Conservation (phyloP, 2,113 vertebrate genomes). For the Prunella fulvescens region DNA sequence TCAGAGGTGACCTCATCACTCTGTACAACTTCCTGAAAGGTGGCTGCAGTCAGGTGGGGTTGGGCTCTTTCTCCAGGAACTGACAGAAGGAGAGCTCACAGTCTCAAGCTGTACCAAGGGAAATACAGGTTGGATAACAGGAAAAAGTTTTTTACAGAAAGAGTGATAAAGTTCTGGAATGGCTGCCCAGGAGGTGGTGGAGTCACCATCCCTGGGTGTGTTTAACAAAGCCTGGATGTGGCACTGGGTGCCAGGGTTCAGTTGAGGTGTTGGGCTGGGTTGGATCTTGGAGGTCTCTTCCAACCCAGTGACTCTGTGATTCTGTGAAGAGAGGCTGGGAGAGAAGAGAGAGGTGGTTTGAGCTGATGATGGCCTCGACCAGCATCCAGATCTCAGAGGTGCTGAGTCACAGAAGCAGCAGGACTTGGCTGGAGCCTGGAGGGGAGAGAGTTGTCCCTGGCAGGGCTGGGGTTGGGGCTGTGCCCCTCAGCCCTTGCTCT, state of each 20-base stretch:
- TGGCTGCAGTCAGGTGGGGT: not conserved
- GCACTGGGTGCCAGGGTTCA: not conserved
- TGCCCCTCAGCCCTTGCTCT: not conserved
- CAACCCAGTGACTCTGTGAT: not conserved
- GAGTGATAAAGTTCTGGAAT: not conserved
- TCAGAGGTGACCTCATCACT: not conserved
- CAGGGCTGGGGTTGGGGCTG: not conserved
- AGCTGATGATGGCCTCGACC: rapidly evolving
- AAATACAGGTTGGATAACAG: not conserved
- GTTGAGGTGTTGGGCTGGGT: not conserved
- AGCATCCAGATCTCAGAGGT: not conserved
- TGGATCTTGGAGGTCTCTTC: not conserved
- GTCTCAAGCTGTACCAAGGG: not conserved
- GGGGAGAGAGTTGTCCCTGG: not conserved
- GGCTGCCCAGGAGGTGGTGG: not conserved
- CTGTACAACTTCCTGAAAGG: not conserved
- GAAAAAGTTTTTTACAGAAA: not conserved
- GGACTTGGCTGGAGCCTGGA: not conserved
- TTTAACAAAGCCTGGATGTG: not conserved
- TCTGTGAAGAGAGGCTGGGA: not conserved
- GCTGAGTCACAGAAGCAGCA: not conserved
- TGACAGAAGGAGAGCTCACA: not conserved
- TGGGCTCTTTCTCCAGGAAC: not conserved
- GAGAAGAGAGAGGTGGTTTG: not conserved
- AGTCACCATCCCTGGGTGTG: not conserved